Evolutionary conservation across 2,797 vertebrate species (phyloP), one percentile per base, ranked within the genome.

Genomic region (Gila robusta): DNA sequence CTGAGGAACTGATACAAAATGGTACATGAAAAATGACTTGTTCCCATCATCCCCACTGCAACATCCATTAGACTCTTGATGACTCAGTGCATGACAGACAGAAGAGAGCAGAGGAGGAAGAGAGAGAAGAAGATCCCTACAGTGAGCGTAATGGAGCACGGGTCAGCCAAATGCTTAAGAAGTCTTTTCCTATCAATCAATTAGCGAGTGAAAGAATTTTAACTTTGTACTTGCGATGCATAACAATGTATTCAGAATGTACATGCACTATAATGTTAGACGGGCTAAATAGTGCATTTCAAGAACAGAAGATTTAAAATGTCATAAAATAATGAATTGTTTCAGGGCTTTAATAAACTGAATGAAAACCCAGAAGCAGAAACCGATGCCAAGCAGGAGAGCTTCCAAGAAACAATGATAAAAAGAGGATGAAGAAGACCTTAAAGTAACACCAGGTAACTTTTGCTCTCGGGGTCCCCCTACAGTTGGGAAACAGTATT

Each of bases 71-170:
- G 96, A 93, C 95, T 83, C 95, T 95, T 89, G 96, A 96, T 86
- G 96, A 96, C 86, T 88, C 96, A 81, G 94, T 94, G 32, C 96
- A 95, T 54, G 95, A 94, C 88, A 96, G 95, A 89, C 96, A 95
- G 83, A 86, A 87, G 41, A 93, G 94, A 76, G 80, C 93, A 86
- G 94, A 81, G 44, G 81, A 86, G 41, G 77, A 94, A n/a, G 93
- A 59, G 87, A 95, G 95, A 11, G 94, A 91, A 32, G 96, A 96
- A 70, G 95, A 96, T 80, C 93, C 94, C 21, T 96, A 96, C 81
- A 87, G 81, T 54, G 95, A 94, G 23, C 96, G 95, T 80, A 95
- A 96, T 0, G 94, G 94, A 1, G 96, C 94, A 71, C 94, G 94
- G 0, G 96, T 97, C 92, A 80, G 95, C 86, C 2, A 62, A 37